phyloP scores from a whole-genome alignment of 2,797 vertebrate genomes.

The Clarias laeviceps region DNA sequence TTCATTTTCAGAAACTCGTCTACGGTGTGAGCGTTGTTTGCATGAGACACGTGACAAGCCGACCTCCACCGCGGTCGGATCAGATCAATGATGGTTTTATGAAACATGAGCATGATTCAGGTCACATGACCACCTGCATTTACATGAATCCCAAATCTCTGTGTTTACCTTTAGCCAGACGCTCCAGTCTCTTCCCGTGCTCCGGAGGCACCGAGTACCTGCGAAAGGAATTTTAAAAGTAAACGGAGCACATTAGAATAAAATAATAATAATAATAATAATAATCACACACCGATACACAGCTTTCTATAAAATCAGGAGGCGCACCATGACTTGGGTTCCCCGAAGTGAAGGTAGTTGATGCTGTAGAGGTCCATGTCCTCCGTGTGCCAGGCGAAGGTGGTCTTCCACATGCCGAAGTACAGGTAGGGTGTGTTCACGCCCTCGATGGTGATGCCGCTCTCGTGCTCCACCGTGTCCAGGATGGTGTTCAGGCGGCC shows the following conservation, averaged over 20 bases:
- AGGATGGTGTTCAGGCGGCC: constrained; percentile 87
- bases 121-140: not conserved
- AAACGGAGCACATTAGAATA: not conserved
- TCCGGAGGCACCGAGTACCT: constrained; percentile 96
- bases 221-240: not conserved
- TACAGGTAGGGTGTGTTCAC: constrained; percentile 97
- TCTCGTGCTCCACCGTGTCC: constrained; percentile 92
- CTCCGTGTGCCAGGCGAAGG: constrained; percentile 97
- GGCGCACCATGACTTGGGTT: constrained; percentile 94
- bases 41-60: no score
- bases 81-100: no score
- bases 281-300: not conserved
- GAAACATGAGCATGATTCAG: not conserved
- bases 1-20: not conserved
- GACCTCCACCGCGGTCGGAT: no score
- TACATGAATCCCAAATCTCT: not conserved
- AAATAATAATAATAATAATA: no score
- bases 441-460: constrained; percentile 95
- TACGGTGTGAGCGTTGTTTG: not conserved
- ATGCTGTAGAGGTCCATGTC: constrained; percentile 99
- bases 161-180: constrained; percentile 87
- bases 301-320: not conserved
- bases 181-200: constrained; percentile 92
- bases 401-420: constrained; percentile 99
- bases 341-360: constrained; percentile 97